phyloP scores from a whole-genome alignment of 2,113 vertebrate species.

The Buteo buteo region DNA sequence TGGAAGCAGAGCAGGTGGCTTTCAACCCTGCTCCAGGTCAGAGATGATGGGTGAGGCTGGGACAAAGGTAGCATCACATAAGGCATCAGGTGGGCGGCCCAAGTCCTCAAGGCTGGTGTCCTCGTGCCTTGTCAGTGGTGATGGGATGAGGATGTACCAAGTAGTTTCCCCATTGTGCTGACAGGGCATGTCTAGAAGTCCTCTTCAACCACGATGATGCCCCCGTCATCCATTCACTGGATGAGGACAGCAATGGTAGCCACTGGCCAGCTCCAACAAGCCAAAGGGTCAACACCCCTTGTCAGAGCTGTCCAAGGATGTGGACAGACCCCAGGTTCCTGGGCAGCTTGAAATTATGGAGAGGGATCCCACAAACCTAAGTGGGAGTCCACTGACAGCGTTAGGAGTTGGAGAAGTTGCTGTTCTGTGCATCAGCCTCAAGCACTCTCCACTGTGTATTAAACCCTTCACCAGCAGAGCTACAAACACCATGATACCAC shows the following conservation, averaged over 20 bases:
- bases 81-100: neutral
- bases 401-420: neutral
- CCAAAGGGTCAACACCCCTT: neutral
- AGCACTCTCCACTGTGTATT: neutral
- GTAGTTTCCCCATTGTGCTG: neutral
- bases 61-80: neutral
- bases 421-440: neutral
- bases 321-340: neutral
- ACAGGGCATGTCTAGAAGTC: neutral
- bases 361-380: neutral
- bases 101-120: neutral
- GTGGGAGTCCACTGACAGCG: neutral
- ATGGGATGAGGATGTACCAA: neutral
- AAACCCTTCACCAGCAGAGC: neutral
- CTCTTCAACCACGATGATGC: fast-evolving
- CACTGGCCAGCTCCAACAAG: neutral
- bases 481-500: neutral
- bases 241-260: neutral
- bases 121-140: fast-evolving
- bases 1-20: neutral
- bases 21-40: neutral
- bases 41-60: neutral
- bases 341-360: neutral
- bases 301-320: neutral
- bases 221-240: neutral